These are phyloP conservation scores for Lepus townsendii DNA, from an alignment of 2,797 vertebrate species.

Conservation along the genomic window DNA sequence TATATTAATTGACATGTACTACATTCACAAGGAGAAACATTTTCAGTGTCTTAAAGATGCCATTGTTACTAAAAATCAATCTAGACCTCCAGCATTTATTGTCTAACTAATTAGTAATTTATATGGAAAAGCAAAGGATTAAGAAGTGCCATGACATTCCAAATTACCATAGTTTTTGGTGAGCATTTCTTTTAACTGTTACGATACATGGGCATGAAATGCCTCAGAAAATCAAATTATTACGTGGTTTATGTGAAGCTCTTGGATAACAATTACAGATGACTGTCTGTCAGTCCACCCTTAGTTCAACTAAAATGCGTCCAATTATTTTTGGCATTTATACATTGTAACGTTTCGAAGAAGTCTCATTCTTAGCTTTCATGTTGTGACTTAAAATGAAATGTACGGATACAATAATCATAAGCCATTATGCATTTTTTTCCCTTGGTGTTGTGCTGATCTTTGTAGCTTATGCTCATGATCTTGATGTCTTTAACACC, in stretches of 20 bases:
- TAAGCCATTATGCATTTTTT: not conserved
- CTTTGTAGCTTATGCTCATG: not conserved
- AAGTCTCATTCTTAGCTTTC: not conserved
- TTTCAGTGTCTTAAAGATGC: not conserved
- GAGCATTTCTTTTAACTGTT: not conserved
- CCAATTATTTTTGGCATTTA: not conserved
- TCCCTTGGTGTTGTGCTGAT: not conserved
- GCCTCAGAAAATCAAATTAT: not conserved
- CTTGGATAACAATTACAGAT: not conserved
- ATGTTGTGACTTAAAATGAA: conserved; percentile 17
- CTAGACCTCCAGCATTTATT: not conserved
- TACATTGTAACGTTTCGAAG: not conserved
- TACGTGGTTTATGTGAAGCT: not conserved
- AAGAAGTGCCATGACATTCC: not conserved
- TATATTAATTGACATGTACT: not conserved
- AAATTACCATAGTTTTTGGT: not conserved
- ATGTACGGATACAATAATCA: not conserved
- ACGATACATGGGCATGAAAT: not conserved
- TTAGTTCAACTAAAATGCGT: not conserved
- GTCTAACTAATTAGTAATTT: not conserved
- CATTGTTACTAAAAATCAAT: not conserved
- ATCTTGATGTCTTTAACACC: conserved; percentile 10
- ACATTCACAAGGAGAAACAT: not conserved
- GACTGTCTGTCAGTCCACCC: not conserved
- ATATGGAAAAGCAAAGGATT: not conserved